Evolutionary conservation across 37 sponge, comb jelly and placozoan genomes (phyloP).

Genomic region (Tethya wilhelma): DNA sequence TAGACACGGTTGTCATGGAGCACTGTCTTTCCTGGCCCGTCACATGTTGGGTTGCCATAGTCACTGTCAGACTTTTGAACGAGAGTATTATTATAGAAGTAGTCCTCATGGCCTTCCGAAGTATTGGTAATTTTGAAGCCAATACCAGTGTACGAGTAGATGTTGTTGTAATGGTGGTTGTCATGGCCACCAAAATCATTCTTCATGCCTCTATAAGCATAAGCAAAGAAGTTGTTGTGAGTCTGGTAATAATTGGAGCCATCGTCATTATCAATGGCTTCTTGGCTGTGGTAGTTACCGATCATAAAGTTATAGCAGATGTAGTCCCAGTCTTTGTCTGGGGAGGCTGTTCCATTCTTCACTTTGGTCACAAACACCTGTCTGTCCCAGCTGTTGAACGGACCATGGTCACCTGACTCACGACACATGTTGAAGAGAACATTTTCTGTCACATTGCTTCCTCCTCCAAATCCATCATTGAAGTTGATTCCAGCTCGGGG

Average conservation of each 20-base stretch:
- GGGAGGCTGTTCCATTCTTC: conserved; percentile 35
- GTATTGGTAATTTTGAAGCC: conserved; percentile 43
- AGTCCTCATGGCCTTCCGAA: conserved; percentile 61
- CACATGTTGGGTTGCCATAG: conserved; percentile 47
- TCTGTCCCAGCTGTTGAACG: conserved; percentile 81
- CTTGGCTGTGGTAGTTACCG: conserved; percentile 54
- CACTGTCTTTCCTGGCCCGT: conserved; percentile 56
- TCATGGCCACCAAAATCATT: conserved; percentile 71
- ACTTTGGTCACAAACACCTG: conserved; percentile 59
- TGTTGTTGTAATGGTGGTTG: conserved; percentile 60
- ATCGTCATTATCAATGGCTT: conserved; percentile 80
- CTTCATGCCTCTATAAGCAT: conserved; percentile 61
- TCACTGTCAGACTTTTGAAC: conserved; percentile 49
- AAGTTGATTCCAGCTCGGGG: conserved; percentile 86
- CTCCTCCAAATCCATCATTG: conserved; percentile 87
- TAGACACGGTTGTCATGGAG: conserved; percentile 61
- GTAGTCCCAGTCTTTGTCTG: conserved; percentile 29
- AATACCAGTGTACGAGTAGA: conserved; percentile 41
- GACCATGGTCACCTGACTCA: conserved; percentile 80
- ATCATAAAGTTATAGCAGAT: conserved; percentile 67
- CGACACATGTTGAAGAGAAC: conserved; percentile 74
- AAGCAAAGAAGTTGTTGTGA: conserved; percentile 68
- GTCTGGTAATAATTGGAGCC: conserved; percentile 68
- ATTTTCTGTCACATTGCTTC: conserved; percentile 43
- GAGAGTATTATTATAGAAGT: conserved; percentile 64